Conservation (phyloP, 2,888 invertebrate genomes). For the Chelonus formosanus region DNA sequence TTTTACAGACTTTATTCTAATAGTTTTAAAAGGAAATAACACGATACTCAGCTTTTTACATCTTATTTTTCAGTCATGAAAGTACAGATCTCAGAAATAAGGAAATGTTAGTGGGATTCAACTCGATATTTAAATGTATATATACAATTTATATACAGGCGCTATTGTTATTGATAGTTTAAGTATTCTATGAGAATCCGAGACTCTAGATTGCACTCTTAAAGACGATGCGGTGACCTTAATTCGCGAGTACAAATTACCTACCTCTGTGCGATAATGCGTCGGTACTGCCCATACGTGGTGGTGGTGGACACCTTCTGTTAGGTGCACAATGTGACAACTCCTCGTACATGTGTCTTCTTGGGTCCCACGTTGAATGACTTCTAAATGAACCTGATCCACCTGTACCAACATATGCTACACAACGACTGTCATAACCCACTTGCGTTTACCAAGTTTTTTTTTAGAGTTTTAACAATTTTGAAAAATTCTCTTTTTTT, state of each 20-base stretch:
- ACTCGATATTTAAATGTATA: constrained; percentile 29
- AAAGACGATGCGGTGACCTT: constrained; percentile 17
- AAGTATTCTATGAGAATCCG: constrained; percentile 22
- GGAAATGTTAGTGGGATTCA: constrained; percentile 10
- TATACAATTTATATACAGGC: constrained; percentile 37
- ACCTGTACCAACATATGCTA: constrained; percentile 60
- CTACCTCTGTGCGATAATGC: constrained; percentile 62
- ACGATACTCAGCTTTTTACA: background rate
- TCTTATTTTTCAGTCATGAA: constrained; percentile 9
- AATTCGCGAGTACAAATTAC: constrained; percentile 47
- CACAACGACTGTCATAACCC: constrained; percentile 59
- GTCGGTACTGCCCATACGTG: constrained; percentile 69
- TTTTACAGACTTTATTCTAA: background rate
- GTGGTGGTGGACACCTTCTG: constrained; percentile 67
- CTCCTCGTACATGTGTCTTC: constrained; percentile 89
- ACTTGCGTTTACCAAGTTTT: constrained; percentile 58
- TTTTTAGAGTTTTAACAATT: background rate
- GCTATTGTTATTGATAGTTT: constrained; percentile 25
- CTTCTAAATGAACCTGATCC: constrained; percentile 67
- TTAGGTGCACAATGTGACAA: constrained; percentile 72
- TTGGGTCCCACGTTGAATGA: constrained; percentile 89
- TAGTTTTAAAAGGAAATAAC: background rate
- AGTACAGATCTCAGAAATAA: background rate
- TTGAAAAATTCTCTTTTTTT: too few species aligned
- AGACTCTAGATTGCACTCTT: constrained; percentile 24